Evolutionary conservation across 2,797 vertebrate species (phyloP).

Genomic region (Gouania willdenowi): DNA sequence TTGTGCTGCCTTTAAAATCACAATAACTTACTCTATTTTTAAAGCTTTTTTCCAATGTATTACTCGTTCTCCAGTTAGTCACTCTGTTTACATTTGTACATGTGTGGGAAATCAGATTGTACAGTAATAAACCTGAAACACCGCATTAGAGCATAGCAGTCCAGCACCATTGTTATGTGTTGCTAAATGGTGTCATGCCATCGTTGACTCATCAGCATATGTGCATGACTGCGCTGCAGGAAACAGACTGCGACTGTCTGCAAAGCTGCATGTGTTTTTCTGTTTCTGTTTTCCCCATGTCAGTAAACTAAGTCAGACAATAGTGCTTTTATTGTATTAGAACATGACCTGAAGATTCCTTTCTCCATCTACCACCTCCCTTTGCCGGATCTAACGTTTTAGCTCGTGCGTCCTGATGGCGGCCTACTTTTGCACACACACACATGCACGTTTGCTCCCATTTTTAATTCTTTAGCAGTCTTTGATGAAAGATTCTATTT

Average conservation of each 20-base stretch:
- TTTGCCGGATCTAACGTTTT: constrained; percentile 30
- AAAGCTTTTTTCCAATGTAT: no score
- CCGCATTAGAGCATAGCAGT: no score
- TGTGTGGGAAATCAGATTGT: no score
- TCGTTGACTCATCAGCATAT: constrained; percentile 9
- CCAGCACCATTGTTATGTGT: constrained; percentile 16
- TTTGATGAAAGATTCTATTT: constrained; percentile 74
- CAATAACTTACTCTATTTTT: no score
- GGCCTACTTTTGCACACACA: constrained; percentile 62
- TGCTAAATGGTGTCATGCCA: constrained; percentile 28
- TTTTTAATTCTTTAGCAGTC: constrained; percentile 68
- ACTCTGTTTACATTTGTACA: no score
- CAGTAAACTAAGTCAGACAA: not conserved
- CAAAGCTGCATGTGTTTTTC: not conserved
- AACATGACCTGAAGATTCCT: not conserved
- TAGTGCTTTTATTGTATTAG: not conserved
- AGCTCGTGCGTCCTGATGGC: constrained; percentile 25
- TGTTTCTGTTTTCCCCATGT: not conserved
- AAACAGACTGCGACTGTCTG: constrained; percentile 5
- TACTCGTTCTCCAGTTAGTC: no score
- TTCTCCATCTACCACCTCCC: constrained; percentile 5
- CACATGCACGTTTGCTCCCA: constrained; percentile 42
- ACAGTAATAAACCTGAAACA: no score
- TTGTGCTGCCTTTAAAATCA: no score
- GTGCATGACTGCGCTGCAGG: constrained; percentile 5